A percentile compares a stretch with the other conserved stretches of the same genome.
Evolutionary conservation across 2,888 invertebrate species (phyloP).

Genomic region (Nesidiocoris tenuis): DNA sequence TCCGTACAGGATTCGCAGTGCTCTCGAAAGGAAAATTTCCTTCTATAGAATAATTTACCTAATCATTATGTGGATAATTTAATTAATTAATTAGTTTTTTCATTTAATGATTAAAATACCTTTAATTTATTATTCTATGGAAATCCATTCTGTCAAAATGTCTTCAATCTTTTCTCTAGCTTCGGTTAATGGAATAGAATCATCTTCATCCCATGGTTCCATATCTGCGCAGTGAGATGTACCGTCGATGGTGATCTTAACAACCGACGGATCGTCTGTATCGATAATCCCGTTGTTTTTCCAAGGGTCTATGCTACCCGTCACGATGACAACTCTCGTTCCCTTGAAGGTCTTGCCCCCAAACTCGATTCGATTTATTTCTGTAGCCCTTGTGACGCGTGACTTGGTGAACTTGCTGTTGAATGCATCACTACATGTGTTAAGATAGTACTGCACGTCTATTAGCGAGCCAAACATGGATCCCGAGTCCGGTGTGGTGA

Average conservation of each 20-base stretch:
- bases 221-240: constrained; percentile 80
- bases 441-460: background rate
- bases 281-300: constrained; percentile 72
- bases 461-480: background rate
- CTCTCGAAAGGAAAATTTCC: too few species aligned
- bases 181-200: background rate
- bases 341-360: constrained; percentile 71
- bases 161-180: background rate
- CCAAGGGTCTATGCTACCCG: constrained; percentile 89
- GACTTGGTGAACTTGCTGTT: constrained; percentile 68
- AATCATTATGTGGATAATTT: too few species aligned
- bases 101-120: too few species aligned
- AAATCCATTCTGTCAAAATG: background rate
- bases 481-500: background rate
- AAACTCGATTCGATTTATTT: constrained; percentile 75
- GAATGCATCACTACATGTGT: constrained; percentile 65
- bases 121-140: too few species aligned
- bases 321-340: constrained; percentile 77
- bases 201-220: constrained; percentile 52
- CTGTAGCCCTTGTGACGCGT: constrained; percentile 64
- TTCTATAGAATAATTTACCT: too few species aligned
- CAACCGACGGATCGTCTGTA: constrained; percentile 54
- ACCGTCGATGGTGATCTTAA: constrained; percentile 71
- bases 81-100: too few species aligned
- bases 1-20: too few species aligned